Percentiles rank a stretch among this genome's conserved stretches.
Conservation (phyloP, 2,797 vertebrate genomes). For the Sebastes trivittatus region DNA sequence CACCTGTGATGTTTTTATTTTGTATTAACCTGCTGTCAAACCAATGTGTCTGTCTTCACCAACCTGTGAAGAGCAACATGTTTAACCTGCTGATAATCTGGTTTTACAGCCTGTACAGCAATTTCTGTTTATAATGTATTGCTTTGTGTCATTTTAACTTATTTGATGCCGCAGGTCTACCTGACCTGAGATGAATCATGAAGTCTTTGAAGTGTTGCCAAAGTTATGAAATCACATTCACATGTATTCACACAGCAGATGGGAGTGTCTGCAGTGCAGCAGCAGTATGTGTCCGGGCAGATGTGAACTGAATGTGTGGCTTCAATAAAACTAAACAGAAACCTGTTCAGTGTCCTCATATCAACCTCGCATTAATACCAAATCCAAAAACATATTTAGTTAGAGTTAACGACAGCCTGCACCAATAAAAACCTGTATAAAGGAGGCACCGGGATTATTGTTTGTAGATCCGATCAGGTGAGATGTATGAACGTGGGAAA, state of each 20-base stretch:
- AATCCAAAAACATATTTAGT: not conserved
- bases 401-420: not conserved
- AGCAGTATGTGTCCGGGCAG: not conserved
- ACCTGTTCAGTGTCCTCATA: not conserved
- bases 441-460: not conserved
- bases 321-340: conserved; percentile 59
- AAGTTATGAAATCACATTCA: conserved; percentile 17
- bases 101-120: conserved; percentile 6
- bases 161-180: conserved; percentile 22
- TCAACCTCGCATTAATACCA: conserved; percentile 7
- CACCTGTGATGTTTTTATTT: not conserved
- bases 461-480: not conserved
- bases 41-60: too few species aligned
- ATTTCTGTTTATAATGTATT: conserved; percentile 32
- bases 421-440: too few species aligned
- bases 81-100: conserved; percentile 31
- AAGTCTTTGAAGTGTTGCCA: conserved; percentile 38
- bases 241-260: conserved; percentile 20
- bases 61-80: not conserved
- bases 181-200: conserved; percentile 12
- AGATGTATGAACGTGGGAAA: not conserved
- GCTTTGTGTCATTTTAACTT: conserved; percentile 48
- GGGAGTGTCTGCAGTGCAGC: conserved; percentile 35
- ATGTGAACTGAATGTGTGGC: conserved; percentile 32
- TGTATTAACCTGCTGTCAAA: not conserved